Evolutionary conservation across 2,113 vertebrate genomes (phyloP).

Genomic region (Pitta sordida): DNA sequence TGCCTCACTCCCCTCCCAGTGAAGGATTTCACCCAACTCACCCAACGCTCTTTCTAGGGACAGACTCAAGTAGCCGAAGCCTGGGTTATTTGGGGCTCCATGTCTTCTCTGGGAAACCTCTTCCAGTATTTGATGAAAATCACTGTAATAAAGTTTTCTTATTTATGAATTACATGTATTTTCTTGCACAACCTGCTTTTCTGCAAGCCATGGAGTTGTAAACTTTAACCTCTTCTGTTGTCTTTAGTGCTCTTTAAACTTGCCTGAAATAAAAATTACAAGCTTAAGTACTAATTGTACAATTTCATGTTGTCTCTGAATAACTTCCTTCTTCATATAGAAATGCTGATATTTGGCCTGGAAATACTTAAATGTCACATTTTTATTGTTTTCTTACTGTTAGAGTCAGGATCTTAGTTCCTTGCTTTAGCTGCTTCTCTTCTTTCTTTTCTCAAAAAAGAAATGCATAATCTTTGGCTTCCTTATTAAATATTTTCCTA

Average conservation of each 20-base stretch:
- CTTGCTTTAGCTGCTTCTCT: not conserved
- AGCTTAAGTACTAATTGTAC: not conserved
- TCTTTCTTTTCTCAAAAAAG: not conserved
- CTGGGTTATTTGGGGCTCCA: accelerated
- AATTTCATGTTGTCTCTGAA: not conserved
- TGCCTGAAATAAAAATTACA: not conserved
- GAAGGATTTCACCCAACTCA: too few species aligned
- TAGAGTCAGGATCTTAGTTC: not conserved
- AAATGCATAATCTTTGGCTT: not conserved
- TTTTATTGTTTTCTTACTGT: not conserved
- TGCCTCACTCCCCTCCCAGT: not conserved
- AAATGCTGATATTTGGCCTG: not conserved
- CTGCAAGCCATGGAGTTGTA: not conserved
- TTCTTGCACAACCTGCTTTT: not conserved
- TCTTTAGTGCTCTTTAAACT: not conserved
- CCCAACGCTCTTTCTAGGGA: not conserved
- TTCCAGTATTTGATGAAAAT: not conserved
- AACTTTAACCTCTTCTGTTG: not conserved
- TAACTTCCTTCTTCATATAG: not conserved
- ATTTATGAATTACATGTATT: not conserved
- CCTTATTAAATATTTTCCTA: not conserved
- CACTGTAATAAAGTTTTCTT: not conserved
- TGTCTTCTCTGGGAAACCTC: not conserved
- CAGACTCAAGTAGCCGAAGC: not conserved
- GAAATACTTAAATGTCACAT: not conserved